Percentiles rank a stretch among this genome's conserved stretches.
These are phyloP conservation scores for Rutpela maculata DNA, from an alignment of 2,888 invertebrate species.

Conservation along the genomic window DNA sequence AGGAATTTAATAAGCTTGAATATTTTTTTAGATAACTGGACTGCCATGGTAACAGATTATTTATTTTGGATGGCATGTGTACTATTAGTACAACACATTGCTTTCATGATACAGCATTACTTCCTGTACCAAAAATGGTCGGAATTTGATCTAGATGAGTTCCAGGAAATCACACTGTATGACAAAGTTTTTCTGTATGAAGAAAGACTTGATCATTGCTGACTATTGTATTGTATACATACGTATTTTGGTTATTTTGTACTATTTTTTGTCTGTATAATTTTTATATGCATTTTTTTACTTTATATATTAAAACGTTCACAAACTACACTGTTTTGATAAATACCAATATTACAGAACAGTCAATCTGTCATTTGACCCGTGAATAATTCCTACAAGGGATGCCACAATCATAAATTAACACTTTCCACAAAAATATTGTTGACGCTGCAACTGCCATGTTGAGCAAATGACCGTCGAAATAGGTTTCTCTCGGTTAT, in stretches of 20 bases:
- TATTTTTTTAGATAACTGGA: constrained; percentile 24
- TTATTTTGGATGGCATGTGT: constrained; percentile 33
- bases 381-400: too few relatives aligned
- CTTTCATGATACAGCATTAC: constrained; percentile 30
- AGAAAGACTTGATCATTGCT: constrained; percentile 15
- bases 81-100: constrained; percentile 12
- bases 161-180: constrained; percentile 32
- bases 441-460: too few relatives aligned
- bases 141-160: constrained; percentile 25
- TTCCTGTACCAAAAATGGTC: constrained; percentile 28
- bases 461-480: too few relatives aligned
- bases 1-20: too few relatives aligned
- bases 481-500: too few relatives aligned
- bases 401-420: too few relatives aligned
- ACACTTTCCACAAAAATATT: too few relatives aligned
- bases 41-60: not conserved
- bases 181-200: constrained; percentile 36
- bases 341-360: not conserved
- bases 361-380: too few relatives aligned
- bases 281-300: constrained; percentile 10
- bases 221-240: not conserved
- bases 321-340: not conserved
- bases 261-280: not conserved
- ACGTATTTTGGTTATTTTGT: not conserved
- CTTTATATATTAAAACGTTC: not conserved